Conservation (phyloP, 2,797 vertebrate species). For the Enteromius trimaculatus region DNA sequence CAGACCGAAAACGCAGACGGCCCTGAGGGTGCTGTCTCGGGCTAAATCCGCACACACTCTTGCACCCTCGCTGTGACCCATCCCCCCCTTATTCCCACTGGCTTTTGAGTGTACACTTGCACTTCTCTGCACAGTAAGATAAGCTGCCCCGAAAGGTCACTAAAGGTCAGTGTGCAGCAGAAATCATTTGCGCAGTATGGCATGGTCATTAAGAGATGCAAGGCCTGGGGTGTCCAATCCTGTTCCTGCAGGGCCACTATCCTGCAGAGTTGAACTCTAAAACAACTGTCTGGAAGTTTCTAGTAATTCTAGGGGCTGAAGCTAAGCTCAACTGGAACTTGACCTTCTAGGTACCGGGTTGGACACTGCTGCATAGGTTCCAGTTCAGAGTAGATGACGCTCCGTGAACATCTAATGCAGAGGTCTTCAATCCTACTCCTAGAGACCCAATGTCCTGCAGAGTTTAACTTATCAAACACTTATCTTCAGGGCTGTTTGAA, state of each 20-base stretch:
- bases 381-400: neutral
- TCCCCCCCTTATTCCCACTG: conserved; percentile 8
- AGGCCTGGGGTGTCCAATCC: neutral
- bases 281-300: neutral
- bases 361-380: neutral
- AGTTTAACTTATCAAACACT: neutral
- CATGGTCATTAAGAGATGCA: conserved; percentile 27
- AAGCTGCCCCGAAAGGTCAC: conserved; percentile 48
- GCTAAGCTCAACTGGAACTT: neutral
- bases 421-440: neutral
- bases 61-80: neutral
- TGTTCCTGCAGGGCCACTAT: neutral
- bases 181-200: conserved; percentile 21
- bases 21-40: conserved; percentile 39
- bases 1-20: conserved; percentile 33
- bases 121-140: conserved; percentile 39
- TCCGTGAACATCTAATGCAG: neutral
- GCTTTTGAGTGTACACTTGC: neutral
- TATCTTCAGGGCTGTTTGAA: neutral
- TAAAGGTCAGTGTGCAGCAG: conserved; percentile 38
- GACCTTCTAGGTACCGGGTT: neutral
- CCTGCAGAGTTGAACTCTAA: neutral
- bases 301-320: neutral
- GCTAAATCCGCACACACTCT: conserved; percentile 25
- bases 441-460: neutral